Evolutionary conservation across 1,140 invertebrate genomes (phyloP).

Genomic region (Drosophila ficusphila): DNA sequence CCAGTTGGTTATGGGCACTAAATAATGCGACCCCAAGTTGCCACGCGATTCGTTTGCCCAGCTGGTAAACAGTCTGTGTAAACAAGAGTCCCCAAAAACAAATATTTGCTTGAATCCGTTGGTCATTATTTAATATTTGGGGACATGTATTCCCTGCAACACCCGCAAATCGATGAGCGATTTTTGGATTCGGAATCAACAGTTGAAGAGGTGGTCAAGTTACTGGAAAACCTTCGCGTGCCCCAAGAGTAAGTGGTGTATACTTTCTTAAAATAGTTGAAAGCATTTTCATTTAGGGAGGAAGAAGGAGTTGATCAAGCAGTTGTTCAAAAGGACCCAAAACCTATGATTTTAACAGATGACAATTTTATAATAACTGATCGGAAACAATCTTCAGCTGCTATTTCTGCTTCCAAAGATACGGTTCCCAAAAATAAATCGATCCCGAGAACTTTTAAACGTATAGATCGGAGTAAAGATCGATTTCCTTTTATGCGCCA

Average conservation of each 20-base stretch:
- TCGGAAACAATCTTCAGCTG: slow-evolving; percentile 86
- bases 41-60: slow-evolving; percentile 30
- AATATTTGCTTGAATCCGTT: slow-evolving; percentile 14
- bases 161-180: slow-evolving; percentile 67
- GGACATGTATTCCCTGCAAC: slow-evolving; percentile 62
- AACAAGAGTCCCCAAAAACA: slow-evolving; percentile 16
- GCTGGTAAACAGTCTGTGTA: slow-evolving; percentile 17
- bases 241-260: slow-evolving; percentile 37
- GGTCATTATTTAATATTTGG: background rate
- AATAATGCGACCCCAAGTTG: slow-evolving; percentile 20
- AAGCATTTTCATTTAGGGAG: slow-evolving; percentile 6
- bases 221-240: slow-evolving; percentile 50
- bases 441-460: slow-evolving; percentile 34
- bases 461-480: slow-evolving; percentile 75
- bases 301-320: background rate
- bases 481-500: slow-evolving; percentile 90
- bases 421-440: slow-evolving; percentile 76
- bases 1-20: slow-evolving; percentile 16
- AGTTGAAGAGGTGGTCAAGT: slow-evolving; percentile 76
- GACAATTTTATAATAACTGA: slow-evolving; percentile 85
- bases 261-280: background rate
- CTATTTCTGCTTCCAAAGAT: background rate
- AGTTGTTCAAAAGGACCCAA: background rate
- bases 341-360: slow-evolving; percentile 33
- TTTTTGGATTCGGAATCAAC: slow-evolving; percentile 68